Conservation (phyloP, 2,797 vertebrate genomes). For the Cygnus olor region DNA sequence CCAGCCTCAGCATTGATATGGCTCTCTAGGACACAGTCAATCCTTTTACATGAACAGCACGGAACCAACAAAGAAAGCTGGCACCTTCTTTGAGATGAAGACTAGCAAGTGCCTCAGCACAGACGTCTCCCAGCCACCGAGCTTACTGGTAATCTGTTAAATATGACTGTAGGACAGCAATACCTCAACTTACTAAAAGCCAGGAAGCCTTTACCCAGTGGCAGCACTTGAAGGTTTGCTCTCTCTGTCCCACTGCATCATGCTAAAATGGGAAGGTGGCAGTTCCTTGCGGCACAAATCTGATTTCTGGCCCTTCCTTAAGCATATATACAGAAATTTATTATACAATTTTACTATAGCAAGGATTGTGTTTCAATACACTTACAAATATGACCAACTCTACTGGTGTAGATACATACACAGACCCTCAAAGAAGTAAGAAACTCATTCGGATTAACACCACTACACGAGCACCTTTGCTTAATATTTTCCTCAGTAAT, state of each 20-base stretch:
- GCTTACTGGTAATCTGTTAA: neutral
- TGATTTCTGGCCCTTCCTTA: neutral
- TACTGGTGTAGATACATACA: neutral
- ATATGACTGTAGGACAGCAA: neutral
- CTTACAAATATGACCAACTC: neutral
- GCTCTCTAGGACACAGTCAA: neutral
- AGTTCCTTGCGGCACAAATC: neutral
- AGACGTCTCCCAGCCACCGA: neutral
- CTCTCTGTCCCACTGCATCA: neutral
- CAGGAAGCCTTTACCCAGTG: neutral
- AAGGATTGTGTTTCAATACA: neutral
- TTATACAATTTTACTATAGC: neutral
- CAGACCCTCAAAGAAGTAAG: neutral
- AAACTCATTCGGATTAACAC: neutral
- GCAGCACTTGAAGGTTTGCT: neutral
- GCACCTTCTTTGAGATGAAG: neutral
- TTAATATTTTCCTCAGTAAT: neutral
- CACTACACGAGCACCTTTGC: neutral
- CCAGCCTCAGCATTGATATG: too few relatives aligned
- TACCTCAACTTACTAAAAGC: neutral
- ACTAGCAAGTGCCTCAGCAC: neutral
- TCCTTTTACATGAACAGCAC: neutral
- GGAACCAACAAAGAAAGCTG: neutral
- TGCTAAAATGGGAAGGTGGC: neutral
- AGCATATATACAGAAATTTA: neutral